Conservation (phyloP, 2,797 vertebrate species). For the Aldrovandia affinis region DNA sequence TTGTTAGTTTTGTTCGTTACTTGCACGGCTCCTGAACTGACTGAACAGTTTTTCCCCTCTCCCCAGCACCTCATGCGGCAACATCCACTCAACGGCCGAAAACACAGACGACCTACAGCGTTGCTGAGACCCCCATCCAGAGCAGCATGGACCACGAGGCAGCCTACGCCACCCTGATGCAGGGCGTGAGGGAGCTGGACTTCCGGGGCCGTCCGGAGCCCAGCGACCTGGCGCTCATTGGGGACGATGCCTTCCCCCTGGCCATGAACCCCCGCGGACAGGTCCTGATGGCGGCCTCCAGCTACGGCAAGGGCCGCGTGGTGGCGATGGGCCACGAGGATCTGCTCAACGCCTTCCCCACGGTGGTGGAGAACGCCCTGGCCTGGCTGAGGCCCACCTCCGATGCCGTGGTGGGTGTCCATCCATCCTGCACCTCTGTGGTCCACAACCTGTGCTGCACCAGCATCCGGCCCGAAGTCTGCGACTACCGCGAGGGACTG, state of each 20-base stretch:
- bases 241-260: slow-evolving; percentile 77
- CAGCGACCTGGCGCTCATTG: slow-evolving; percentile 74
- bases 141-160: slow-evolving; percentile 50
- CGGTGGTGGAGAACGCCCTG: slow-evolving; percentile 74
- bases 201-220: slow-evolving; percentile 50
- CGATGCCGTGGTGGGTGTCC: slow-evolving; percentile 55
- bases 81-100: not conserved
- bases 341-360: slow-evolving; percentile 67
- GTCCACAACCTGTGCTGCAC: slow-evolving; percentile 56
- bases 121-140: not conserved
- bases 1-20: not conserved
- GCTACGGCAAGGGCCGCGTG: slow-evolving; percentile 75
- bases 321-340: slow-evolving; percentile 76
- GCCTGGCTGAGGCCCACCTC: slow-evolving; percentile 72
- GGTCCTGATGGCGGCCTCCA: slow-evolving; percentile 79
- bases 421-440: slow-evolving; percentile 49
- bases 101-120: not conserved
- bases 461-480: slow-evolving; percentile 52
- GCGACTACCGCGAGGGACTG: slow-evolving; percentile 41
- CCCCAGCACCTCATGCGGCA: not conserved
- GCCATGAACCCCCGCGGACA: slow-evolving; percentile 70
- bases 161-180: slow-evolving; percentile 66
- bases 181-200: slow-evolving; percentile 69
- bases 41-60: not conserved
- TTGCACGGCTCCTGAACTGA: slow-evolving; percentile 10